Evolutionary conservation across 2,888 invertebrate genomes (phyloP).

Genomic region (Calephelis perditalis): DNA sequence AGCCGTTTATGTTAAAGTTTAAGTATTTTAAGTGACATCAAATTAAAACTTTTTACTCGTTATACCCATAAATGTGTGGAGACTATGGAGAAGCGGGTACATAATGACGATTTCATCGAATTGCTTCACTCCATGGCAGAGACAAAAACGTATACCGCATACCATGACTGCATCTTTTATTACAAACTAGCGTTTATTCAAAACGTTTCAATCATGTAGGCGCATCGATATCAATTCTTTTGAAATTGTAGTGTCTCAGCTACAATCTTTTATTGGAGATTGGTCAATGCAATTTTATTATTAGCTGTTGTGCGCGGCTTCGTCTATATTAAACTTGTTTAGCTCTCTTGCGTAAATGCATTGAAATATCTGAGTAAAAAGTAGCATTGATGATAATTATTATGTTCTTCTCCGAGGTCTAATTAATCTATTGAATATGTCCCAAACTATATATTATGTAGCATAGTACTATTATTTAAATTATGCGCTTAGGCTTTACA

Average conservation of each 20-base stretch:
- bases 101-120: conserved; percentile 26
- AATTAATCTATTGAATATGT: too few relatives aligned
- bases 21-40: conserved; percentile 9
- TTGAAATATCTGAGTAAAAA: too few relatives aligned
- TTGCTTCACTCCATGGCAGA: conserved; percentile 27
- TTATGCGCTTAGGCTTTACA: too few relatives aligned
- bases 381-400: too few relatives aligned
- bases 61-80: conserved; percentile 8
- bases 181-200: conserved; percentile 20
- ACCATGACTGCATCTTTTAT: conserved; percentile 26
- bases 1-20: conserved; percentile 5
- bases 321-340: too few relatives aligned
- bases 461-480: too few relatives aligned
- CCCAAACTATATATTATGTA: too few relatives aligned
- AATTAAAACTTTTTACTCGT: conserved; percentile 10
- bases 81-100: conserved; percentile 17
- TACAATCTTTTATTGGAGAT: not conserved
- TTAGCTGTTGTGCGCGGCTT: too few relatives aligned
- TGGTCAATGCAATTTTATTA: not conserved
- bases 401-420: too few relatives aligned
- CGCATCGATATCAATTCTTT: conserved; percentile 28
- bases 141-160: conserved; percentile 29
- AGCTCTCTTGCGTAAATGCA: too few relatives aligned
- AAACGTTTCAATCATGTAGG: conserved; percentile 25
- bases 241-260: conserved; percentile 23